Percentiles rank a stretch among this genome's conserved stretches.
Evolutionary conservation across 2,797 vertebrate species (phyloP).

Genomic region (Graptemys geographica): DNA sequence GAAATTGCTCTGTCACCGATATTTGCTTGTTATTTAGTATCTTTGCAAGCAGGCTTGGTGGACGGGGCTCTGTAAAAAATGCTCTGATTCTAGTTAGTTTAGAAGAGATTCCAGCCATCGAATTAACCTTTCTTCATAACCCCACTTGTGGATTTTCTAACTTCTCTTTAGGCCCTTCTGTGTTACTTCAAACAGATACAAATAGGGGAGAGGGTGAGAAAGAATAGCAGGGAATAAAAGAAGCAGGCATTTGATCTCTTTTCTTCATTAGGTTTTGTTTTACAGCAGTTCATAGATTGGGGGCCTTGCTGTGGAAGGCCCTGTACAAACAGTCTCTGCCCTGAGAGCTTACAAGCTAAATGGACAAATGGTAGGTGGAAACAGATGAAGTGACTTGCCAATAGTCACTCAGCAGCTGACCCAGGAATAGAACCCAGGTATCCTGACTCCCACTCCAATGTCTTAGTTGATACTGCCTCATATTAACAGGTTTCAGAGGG

Average conservation of each 20-base stretch:
- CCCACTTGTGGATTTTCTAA: not conserved
- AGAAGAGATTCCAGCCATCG: not conserved
- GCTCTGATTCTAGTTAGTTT: not conserved
- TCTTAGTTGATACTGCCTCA: not conserved
- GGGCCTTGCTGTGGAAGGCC: not conserved
- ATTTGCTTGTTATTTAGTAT: not conserved
- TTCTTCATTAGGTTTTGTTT: not conserved
- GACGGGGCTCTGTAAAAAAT: not conserved
- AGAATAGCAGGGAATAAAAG: not conserved
- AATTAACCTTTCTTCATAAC: not conserved
- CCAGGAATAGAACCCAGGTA: not conserved
- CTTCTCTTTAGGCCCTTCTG: not conserved
- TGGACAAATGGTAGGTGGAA: not conserved
- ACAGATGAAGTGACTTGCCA: not conserved
- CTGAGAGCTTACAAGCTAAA: rapidly evolving
- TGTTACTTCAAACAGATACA: not conserved
- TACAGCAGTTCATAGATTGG: not conserved
- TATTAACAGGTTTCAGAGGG: not conserved
- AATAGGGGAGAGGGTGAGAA: not conserved
- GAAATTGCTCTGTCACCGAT: not conserved
- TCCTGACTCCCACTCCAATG: not conserved
- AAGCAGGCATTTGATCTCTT: not conserved
- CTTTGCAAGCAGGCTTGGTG: rapidly evolving
- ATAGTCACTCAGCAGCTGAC: not conserved
- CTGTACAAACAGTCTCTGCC: not conserved